Conservation (phyloP, 23 tunicate species). For the Clavelina lepadiformis region DNA sequence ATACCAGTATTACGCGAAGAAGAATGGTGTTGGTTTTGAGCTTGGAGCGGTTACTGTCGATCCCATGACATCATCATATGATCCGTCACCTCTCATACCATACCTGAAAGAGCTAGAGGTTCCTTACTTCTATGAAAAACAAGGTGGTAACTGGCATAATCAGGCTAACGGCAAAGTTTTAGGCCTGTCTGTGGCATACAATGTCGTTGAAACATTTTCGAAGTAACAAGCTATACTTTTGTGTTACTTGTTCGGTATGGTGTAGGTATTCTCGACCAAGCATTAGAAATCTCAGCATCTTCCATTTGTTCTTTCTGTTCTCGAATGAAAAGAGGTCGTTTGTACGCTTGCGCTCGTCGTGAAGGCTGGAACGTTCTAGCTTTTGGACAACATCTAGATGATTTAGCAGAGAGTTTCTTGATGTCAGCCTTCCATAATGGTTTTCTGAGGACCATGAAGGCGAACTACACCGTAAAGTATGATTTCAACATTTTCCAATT, state of each 20-base stretch:
- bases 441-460: slow-evolving; percentile 92
- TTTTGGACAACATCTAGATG: slow-evolving; percentile 97
- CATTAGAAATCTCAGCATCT: slow-evolving; percentile 50
- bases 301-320: slow-evolving; percentile 96
- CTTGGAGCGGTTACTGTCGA: slow-evolving; percentile 99
- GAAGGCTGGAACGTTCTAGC: slow-evolving; percentile 99
- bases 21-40: slow-evolving; percentile 51
- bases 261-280: slow-evolving; percentile 74
- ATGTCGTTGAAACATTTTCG: neutral
- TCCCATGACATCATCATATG: slow-evolving; percentile 96
- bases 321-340: slow-evolving; percentile 94
- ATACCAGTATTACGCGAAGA: slow-evolving; percentile 66
- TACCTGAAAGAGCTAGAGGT: slow-evolving; percentile 66
- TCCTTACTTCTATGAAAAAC: slow-evolving; percentile 85
- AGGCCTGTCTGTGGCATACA: too few relatives aligned
- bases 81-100: slow-evolving; percentile 90
- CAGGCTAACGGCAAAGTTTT: too few relatives aligned
- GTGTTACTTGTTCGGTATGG: neutral
- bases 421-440: slow-evolving; percentile 99
- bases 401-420: slow-evolving; percentile 90
- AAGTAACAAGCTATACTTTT: neutral
- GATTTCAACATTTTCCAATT: neutral
- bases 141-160: too few relatives aligned
- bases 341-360: slow-evolving; percentile 81
- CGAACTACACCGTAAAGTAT: slow-evolving; percentile 73